These are phyloP conservation scores for Paramormyrops hopkinsi DNA, from an alignment of 2,797 vertebrate species.

Conservation along the genomic window DNA sequence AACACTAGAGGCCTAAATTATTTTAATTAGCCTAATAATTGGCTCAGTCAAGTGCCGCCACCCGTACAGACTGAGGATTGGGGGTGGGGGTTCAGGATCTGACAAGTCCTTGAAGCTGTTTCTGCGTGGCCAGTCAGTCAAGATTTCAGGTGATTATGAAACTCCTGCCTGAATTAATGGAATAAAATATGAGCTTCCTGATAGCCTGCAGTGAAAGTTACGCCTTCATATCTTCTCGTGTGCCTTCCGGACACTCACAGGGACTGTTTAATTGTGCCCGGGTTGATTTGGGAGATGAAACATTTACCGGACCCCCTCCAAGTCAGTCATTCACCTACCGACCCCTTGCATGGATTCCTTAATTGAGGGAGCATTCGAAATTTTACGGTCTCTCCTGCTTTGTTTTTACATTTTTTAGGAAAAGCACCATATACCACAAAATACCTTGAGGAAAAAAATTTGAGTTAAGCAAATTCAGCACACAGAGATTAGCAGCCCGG, in stretches of 20 bases:
- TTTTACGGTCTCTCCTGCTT: background rate
- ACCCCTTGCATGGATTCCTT: background rate
- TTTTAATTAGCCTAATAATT: background rate
- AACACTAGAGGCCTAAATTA: background rate
- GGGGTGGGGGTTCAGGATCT: background rate
- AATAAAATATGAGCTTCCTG: background rate
- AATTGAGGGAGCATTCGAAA: conserved; percentile 18
- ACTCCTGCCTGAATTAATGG: background rate
- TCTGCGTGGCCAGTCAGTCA: background rate
- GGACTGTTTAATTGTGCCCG: background rate
- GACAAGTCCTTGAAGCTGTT: background rate
- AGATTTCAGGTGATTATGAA: conserved; percentile 1
- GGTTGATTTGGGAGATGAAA: background rate
- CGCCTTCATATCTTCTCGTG: background rate
- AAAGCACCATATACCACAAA: background rate
- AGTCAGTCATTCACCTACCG: background rate
- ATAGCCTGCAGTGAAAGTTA: background rate
- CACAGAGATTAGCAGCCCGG: background rate
- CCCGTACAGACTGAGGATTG: background rate
- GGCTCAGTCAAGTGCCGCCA: background rate
- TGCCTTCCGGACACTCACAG: background rate
- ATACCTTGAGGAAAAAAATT: background rate
- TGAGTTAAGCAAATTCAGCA: background rate
- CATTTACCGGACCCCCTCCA: background rate
- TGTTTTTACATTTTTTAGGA: background rate